Evolutionary conservation across 1,140 invertebrate genomes (phyloP), one percentile per base, ranked within the genome.

Genomic region (Neodiprion lecontei): DNA sequence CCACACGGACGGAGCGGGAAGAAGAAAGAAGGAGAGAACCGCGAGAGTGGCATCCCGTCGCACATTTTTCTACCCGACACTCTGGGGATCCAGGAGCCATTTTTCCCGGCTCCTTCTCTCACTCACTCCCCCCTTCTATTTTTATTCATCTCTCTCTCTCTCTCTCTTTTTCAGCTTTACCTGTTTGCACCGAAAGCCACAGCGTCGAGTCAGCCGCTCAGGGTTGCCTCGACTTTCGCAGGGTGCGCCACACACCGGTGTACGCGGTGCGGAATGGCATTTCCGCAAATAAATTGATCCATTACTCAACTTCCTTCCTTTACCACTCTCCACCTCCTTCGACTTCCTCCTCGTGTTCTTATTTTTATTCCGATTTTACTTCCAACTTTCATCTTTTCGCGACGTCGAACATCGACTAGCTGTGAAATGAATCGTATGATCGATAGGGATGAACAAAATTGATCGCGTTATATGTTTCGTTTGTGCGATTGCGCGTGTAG

Each of bases 251-350:
- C 53, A 61, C 53, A 68, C 48, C 80, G 69, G 75, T 75, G 78
- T 79, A 79, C 73, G 72, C 78, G 83, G 12, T 65, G 17, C 77
- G 78, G 79, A 82, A 75, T 79, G 75, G 5, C 5, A 40, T 40
- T 40, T 78, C 79, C 74, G 81, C 81, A 85, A 87, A 87, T 87
- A 87, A 87, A 87, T 87, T 87, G 85, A 87, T 86, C 85, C 85
- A 87, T 87, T 87, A 86, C 85, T 87, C 85, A 87, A 85, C 75
- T 17, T 12, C 48, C 12, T 48, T 47, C 70, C 47, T 71, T 40
- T 28, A 71, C 48, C 28, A 4, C 21, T 28, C 23, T 17, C 28
- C 71, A 65, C 72, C 71, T 17, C 21, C 74, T 75, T 40, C 61
- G 17, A 21, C 61, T 61, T 66, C 70, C 65, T 50, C 70, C 28